Conservation (phyloP, 2,888 invertebrate species). For the Ommatoiulus sabulosus region DNA sequence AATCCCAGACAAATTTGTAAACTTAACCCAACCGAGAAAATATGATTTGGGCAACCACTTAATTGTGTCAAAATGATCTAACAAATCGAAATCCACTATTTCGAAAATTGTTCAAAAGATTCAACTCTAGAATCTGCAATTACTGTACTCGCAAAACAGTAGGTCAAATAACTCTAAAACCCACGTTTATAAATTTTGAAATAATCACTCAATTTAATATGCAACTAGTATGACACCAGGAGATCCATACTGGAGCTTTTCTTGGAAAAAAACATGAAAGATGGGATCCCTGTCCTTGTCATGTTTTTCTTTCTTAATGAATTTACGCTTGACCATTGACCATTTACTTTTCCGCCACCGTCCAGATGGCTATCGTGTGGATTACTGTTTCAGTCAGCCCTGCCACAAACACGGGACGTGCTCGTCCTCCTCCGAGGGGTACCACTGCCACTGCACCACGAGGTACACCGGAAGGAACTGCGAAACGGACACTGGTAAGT, state of each 20-base stretch:
- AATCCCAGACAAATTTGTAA: not conserved
- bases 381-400: constrained; percentile 62
- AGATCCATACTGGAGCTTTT: too few relatives aligned
- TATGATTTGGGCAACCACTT: not conserved
- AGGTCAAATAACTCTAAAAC: too few relatives aligned
- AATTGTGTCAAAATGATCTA: not conserved
- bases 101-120: too few relatives aligned
- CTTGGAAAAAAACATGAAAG: too few relatives aligned
- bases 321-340: constrained; percentile 45
- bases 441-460: constrained; percentile 65
- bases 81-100: not conserved
- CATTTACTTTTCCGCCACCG: constrained; percentile 28
- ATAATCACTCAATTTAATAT: too few relatives aligned
- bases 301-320: not conserved
- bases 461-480: constrained; percentile 61
- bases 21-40: not conserved
- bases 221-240: too few relatives aligned
- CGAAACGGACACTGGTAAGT: constrained; percentile 60
- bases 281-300: too few relatives aligned
- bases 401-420: constrained; percentile 62
- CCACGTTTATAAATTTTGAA: too few relatives aligned
- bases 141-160: too few relatives aligned
- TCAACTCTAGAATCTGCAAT: too few relatives aligned
- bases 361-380: constrained; percentile 61
- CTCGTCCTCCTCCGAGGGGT: constrained; percentile 58